A percentile compares a stretch with the other conserved stretches of the same genome.
Evolutionary conservation across 2,888 invertebrate genomes (phyloP).

Genomic region (Mythimna lalbum): DNA sequence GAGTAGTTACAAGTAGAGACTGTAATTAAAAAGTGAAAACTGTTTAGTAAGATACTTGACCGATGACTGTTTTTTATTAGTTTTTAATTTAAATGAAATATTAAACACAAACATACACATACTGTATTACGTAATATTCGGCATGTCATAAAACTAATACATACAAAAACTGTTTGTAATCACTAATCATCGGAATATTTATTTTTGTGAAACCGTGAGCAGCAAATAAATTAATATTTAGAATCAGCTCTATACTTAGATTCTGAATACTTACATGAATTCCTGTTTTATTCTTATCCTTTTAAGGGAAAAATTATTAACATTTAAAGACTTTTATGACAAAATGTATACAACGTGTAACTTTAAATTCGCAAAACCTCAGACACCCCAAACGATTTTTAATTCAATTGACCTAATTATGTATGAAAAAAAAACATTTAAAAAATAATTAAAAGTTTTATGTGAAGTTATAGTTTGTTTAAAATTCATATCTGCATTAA

Average conservation of each 20-base stretch:
- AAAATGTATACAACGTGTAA: too few relatives aligned
- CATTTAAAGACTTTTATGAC: neutral
- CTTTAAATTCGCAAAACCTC: too few relatives aligned
- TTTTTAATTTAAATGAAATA: conserved; percentile 18
- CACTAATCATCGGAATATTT: too few relatives aligned
- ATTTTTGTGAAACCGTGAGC: too few relatives aligned
- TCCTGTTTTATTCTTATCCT: neutral
- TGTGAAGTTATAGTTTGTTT: too few relatives aligned
- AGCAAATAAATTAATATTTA: neutral
- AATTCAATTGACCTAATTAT: too few relatives aligned
- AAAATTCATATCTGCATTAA: too few relatives aligned
- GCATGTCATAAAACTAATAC: conserved; percentile 3
- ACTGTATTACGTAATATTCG: conserved; percentile 10
- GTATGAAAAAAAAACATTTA: too few relatives aligned
- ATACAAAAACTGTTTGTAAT: neutral
- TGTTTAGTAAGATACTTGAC: conserved; percentile 16
- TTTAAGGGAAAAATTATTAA: neutral
- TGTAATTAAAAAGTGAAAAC: conserved; percentile 42
- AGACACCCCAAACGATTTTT: too few relatives aligned
- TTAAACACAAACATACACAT: neutral
- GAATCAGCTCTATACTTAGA: neutral
- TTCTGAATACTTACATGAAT: neutral
- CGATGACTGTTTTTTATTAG: conserved; percentile 25
- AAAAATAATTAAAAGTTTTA: too few relatives aligned
- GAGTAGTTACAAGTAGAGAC: conserved; percentile 64